A percentile compares a stretch with the other conserved stretches of the same genome.
Evolutionary conservation across 2,888 invertebrate species (phyloP).

Genomic region (Drosophila nr. fundita): DNA sequence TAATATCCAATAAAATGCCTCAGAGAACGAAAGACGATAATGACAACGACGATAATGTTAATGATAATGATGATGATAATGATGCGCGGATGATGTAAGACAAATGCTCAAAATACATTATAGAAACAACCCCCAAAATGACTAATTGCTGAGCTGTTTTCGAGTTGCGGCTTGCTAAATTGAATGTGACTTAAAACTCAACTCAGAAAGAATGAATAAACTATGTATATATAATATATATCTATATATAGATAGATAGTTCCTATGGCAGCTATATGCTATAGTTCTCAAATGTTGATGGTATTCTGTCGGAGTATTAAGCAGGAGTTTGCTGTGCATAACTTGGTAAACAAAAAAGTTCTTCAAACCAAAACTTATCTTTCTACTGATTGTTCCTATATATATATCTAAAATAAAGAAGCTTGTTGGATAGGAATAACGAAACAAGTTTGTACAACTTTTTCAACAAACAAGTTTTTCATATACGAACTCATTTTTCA

Average conservation of each 20-base stretch:
- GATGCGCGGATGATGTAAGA: constrained; percentile 38
- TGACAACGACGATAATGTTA: background rate
- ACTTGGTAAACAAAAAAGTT: background rate
- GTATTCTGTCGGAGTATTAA: background rate
- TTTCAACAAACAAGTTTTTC: background rate
- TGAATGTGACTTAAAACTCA: background rate
- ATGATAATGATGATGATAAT: constrained; percentile 3
- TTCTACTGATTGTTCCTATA: background rate
- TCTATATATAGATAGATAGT: accelerated
- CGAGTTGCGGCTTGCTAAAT: background rate
- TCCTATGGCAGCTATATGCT: background rate
- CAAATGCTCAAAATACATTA: constrained; percentile 9
- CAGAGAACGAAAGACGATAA: constrained; percentile 10
- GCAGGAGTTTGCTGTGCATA: background rate
- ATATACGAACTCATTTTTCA: background rate
- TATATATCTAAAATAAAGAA: background rate
- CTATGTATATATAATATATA: background rate
- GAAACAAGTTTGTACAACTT: background rate
- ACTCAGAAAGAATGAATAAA: background rate
- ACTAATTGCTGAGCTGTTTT: constrained; percentile 8
- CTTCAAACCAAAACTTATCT: background rate
- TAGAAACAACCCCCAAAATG: constrained; percentile 9
- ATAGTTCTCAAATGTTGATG: background rate
- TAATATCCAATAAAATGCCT: constrained; percentile 55
- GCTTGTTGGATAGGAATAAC: background rate